Evolutionary conservation across 1,140 invertebrate genomes (phyloP), one percentile per base, ranked within the genome.

Genomic region (Plutomurus gul): DNA sequence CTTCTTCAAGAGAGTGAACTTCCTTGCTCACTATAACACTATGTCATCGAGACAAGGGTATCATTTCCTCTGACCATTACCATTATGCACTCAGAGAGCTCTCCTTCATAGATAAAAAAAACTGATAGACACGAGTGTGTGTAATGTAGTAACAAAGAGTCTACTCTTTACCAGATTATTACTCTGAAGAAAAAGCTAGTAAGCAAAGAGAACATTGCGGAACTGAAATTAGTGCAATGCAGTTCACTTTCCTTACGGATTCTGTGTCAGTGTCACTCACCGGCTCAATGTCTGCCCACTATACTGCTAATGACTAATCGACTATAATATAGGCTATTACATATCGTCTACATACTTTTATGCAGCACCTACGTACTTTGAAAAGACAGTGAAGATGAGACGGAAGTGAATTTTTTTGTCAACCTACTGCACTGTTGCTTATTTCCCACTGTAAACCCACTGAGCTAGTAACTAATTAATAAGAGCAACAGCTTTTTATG

Each of bases 261-360:
- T 65, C 56, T 65, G 56, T 65, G 56, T 65, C 56, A 65, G 56
- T 65, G 56, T 65, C 56, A 65, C 56, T 65, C 56, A n/a, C 25
- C 18, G 13, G n/a, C 51, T n/a, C 5, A 30, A 11, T 65, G 4
- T 30, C 56, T 65, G 56, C 56, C 56, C 56, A 65, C 56, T n/a
- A 25, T n/a, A n/a, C n/a, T n/a, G n/a, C 27, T 65, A 65, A 65
- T 65, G 30, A 36, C 56, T 30, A 65, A 65, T n/a, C n/a, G n/a
- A n/a, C n/a, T n/a, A n/a, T n/a, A n/a, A n/a, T n/a, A n/a, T n/a
- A n/a, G n/a, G n/a, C n/a, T n/a, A n/a, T n/a, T n/a, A n/a, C n/a
- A n/a, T n/a, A n/a, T n/a, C n/a, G n/a, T n/a, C 27, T 36, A 30
- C 2, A 4, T 6, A 47, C 43, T 47, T 60, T 30, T 33, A 13